Base-by-base conservation (phyloP, 2,888 invertebrate genomes). In the Epistrophe eligans region DNA sequence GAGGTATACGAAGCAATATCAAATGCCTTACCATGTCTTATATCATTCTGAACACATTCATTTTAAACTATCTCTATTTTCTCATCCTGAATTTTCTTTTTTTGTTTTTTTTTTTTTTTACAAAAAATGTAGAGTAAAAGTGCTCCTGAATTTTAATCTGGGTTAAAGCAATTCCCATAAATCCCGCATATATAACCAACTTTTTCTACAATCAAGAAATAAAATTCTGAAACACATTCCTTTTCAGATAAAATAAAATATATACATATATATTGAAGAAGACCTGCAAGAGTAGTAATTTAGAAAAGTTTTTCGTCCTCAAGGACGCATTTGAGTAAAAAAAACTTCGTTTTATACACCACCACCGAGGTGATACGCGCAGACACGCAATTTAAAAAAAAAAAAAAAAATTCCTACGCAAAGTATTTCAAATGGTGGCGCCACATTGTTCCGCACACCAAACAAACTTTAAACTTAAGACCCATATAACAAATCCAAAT, bases 361-460 rank as follows among this genome's bases (percentile, higher is more conserved):
- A 76, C 57, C 45, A 72, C n/a, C 67, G 77, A 77, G 82, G 82
- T 82, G 72, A 77, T 72, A 72, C 57, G 77, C 77, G 58, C 70
- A 72, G 66, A 77, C 71, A 67, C 72, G 77, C 57, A 82, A 82
- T 82, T 82, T 71, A 82, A 77, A 81, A n/a, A n/a, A n/a, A n/a
- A n/a, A n/a, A n/a, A n/a, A n/a, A n/a, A 50, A 50, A 50, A 80
- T 77, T 82, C 77, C 72, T 66, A 72, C 32, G 77, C 77, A 82
- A 71, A 77, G 72, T 43, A 77, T 77, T 72, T 77, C 43, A 77
- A 82, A 82, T 66, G 82, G 82, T 66, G 82, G 82, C 82, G 82
- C 82, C 82, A 82, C 77, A 82, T 72, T 72, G 77, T 71, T 72
- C 38, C 43, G 35, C 71, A 82, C 71, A 72, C 71, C 66, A 77